Evolutionary conservation across 2,888 invertebrate species (phyloP).

Genomic region (Cantharis rustica): DNA sequence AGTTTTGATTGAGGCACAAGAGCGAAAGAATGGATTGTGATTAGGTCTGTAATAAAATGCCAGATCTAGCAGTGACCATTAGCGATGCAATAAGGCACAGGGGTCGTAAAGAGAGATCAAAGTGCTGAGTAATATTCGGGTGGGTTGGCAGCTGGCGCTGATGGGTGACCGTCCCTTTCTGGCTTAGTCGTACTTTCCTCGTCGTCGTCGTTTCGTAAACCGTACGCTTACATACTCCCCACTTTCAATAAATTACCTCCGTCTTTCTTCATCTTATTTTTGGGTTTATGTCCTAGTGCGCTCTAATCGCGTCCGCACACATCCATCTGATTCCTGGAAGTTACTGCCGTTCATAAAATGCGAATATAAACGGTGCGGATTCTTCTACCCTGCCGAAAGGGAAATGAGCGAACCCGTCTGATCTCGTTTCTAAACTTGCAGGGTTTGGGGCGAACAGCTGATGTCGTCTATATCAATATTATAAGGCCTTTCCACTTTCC

Average conservation of each 20-base stretch:
- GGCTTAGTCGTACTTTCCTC: conserved; percentile 7
- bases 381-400: conserved; percentile 28
- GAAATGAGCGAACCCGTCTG: conserved; percentile 33
- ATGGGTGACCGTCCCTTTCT: conserved; percentile 35
- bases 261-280: conserved; percentile 14
- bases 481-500: conserved; percentile 35
- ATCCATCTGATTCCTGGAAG: conserved; percentile 35
- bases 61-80: conserved; percentile 45
- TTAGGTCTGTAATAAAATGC: conserved; percentile 42
- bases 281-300: neutral
- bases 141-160: conserved; percentile 40
- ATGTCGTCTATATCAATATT: conserved; percentile 46
- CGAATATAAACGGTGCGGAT: conserved; percentile 36
- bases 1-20: conserved; percentile 6
- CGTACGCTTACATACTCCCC: conserved; percentile 15
- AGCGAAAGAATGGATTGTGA: conserved; percentile 24
- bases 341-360: conserved; percentile 38
- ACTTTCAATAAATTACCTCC: conserved; percentile 25
- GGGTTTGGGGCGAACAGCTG: conserved; percentile 37
- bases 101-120: conserved; percentile 42
- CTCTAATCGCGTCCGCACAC: conserved; percentile 33
- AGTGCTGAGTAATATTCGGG: conserved; percentile 42
- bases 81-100: conserved; percentile 43
- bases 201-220: conserved; percentile 11
- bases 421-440: conserved; percentile 22